Conservation (phyloP, 2,797 vertebrate genomes). For the Apodemus agrarius region DNA sequence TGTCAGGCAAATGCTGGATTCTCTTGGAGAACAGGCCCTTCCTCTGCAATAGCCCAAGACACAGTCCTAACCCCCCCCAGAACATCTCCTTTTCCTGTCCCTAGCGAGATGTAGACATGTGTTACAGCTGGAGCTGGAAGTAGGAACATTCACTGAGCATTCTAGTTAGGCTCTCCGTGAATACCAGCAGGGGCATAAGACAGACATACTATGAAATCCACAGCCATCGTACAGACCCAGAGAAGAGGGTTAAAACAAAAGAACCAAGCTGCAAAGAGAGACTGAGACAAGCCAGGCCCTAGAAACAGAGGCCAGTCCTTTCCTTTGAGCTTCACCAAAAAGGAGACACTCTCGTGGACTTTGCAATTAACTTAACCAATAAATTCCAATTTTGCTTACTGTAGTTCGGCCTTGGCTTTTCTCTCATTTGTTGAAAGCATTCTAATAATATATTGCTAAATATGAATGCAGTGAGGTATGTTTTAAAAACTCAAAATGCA, state of each 20-base stretch:
- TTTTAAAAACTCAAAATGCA: conserved; percentile 20
- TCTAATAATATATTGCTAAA: conserved; percentile 29
- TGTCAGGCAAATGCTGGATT: background rate
- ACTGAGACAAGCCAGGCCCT: background rate
- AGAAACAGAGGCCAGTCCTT: background rate
- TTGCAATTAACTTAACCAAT: conserved; percentile 52
- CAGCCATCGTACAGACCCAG: background rate
- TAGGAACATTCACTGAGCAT: background rate
- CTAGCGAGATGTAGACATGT: background rate
- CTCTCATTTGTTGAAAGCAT: conserved; percentile 58
- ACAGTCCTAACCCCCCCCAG: background rate
- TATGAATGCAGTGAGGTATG: background rate
- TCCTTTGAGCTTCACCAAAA: conserved; percentile 30
- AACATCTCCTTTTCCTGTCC: background rate
- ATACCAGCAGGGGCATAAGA: background rate
- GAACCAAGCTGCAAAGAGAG: background rate
- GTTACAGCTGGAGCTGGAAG: background rate
- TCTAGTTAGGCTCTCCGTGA: background rate
- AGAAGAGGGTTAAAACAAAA: conserved; percentile 42
- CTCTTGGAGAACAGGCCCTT: background rate
- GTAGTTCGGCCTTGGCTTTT: conserved; percentile 24
- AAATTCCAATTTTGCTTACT: conserved; percentile 63
- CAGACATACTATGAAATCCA: background rate
- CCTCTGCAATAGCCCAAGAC: background rate
- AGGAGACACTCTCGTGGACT: background rate